Conservation (phyloP, 2,113 vertebrate genomes). For the Anolis sagrei region DNA sequence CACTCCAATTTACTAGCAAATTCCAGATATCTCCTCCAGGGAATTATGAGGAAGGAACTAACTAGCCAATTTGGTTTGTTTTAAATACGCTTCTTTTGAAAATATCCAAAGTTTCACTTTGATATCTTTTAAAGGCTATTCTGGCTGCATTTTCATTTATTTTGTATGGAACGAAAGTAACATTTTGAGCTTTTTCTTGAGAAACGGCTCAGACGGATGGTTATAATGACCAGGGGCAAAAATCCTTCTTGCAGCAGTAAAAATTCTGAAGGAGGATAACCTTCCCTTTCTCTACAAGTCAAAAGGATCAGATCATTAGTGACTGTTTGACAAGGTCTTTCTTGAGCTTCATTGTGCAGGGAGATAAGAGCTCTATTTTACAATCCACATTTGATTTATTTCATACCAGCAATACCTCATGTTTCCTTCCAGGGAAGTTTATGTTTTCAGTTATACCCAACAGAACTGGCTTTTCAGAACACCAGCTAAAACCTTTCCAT, state of each 20-base stretch:
- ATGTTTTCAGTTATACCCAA: no score
- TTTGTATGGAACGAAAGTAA: not conserved
- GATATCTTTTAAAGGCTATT: not conserved
- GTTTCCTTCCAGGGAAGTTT: not conserved
- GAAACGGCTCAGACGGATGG: not conserved
- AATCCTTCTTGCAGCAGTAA: not conserved
- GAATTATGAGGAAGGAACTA: not conserved
- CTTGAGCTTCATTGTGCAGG: not conserved
- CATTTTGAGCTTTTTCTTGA: not conserved
- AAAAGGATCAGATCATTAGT: not conserved
- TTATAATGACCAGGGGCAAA: not conserved
- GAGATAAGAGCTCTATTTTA: not conserved
- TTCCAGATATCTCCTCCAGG: not conserved
- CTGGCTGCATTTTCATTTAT: not conserved
- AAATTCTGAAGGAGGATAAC: conserved; percentile 9
- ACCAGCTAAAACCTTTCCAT: no score
- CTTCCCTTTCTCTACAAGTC: not conserved
- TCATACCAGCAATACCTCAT: not conserved
- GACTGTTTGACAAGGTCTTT: not conserved
- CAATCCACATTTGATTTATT: conserved; percentile 30
- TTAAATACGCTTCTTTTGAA: conserved; percentile 3
- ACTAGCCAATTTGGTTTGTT: not conserved
- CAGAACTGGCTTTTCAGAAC: no score
- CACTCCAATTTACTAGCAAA: not conserved
- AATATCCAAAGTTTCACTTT: not conserved